Percentiles rank a stretch among this genome's conserved stretches.
Evolutionary conservation across 2,797 vertebrate species (phyloP).

Genomic region (Atherinosoma microstoma): DNA sequence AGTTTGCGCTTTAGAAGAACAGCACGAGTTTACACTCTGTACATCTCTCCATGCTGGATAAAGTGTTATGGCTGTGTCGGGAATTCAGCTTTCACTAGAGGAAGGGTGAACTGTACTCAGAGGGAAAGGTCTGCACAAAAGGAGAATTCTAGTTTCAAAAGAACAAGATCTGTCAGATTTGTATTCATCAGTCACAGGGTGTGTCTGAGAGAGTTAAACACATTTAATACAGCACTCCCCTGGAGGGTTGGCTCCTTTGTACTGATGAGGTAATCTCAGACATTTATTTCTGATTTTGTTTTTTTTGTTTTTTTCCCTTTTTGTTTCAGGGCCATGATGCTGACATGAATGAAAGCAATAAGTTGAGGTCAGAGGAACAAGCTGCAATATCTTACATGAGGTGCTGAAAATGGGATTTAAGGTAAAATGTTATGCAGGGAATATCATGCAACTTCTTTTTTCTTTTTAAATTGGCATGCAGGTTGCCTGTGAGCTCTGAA

Average conservation of each 20-base stretch:
- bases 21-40: background rate
- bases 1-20: background rate
- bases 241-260: background rate
- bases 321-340: background rate
- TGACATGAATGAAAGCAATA: background rate
- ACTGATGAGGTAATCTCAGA: background rate
- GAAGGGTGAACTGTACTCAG: background rate
- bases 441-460: background rate
- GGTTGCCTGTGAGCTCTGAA: no score
- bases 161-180: slow-evolving; percentile 36
- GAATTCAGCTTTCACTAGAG: background rate
- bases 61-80: background rate
- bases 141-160: background rate
- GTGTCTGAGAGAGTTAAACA: slow-evolving; percentile 11
- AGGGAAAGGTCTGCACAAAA: slow-evolving; percentile 3
- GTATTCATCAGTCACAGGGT: slow-evolving; percentile 7
- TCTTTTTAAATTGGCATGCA: background rate
- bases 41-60: background rate
- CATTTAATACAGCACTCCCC: background rate
- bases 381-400: background rate
- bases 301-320: background rate
- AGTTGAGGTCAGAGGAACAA: background rate
- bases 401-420: background rate
- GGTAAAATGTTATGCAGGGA: background rate
- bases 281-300: background rate